Evolutionary conservation across 1,140 invertebrate genomes (phyloP).

Genomic region (Lepidurus arcticus): DNA sequence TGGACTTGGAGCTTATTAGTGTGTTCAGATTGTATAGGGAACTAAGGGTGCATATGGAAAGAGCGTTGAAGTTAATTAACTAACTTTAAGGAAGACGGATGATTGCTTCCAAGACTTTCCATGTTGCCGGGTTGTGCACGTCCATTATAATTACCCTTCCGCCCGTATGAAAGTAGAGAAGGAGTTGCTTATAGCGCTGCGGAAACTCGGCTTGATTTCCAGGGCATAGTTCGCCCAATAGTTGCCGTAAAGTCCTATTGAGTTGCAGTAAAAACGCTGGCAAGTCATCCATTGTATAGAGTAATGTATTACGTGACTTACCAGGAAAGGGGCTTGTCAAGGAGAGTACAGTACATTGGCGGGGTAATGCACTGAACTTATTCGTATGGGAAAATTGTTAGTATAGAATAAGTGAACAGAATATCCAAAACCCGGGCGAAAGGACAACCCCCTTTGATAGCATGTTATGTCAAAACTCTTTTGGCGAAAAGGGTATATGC

Average conservation of each 20-base stretch:
- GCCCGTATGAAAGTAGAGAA: background rate
- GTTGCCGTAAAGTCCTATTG: background rate
- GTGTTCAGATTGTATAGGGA: background rate
- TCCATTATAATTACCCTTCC: conserved; percentile 15
- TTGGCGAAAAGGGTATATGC: background rate
- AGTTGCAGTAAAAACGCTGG: background rate
- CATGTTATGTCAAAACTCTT: background rate
- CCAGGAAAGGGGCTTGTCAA: background rate
- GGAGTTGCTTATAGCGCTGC: background rate
- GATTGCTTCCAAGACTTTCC: background rate
- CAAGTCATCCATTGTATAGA: background rate
- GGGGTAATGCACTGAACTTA: background rate
- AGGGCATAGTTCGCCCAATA: background rate
- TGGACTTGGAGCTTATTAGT: background rate
- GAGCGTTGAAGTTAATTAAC: background rate
- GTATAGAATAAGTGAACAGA: background rate
- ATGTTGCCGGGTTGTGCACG: background rate
- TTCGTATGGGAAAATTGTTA: background rate
- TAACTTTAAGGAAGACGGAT: background rate
- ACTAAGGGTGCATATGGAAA: too few species aligned
- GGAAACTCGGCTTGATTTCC: background rate
- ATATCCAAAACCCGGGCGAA: background rate
- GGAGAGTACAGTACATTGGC: background rate
- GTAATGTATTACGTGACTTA: conserved; percentile 9
- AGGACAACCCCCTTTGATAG: background rate